Evolutionary conservation across 1,140 invertebrate species (phyloP), one percentile per base, ranked within the genome.

Genomic region (Spodoptera frugiperda): DNA sequence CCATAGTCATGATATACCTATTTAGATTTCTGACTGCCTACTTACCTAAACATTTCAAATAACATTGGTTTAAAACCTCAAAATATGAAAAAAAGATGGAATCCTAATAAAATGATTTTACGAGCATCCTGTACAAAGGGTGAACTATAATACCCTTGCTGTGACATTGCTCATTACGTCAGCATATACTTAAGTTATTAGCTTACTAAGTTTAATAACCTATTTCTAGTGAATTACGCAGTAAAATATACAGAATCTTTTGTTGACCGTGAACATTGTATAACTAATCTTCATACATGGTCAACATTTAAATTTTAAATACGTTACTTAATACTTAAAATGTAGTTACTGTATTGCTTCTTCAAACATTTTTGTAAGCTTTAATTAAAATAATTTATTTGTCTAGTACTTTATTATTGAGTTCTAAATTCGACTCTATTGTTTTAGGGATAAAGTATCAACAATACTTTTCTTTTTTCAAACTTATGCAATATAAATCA

Each of bases 141-240:
- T 54, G 21, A 77, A 77, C 76, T 67, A 71, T 19, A 15, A 15
- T 77, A 77, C 14, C 17, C 53, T 46, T 11, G 51, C 59, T 33
- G 44, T 51, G 17, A 70, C 55, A 77, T 71, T 71, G 54, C 61
- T 77, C 53, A 59, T 44, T 30, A 53, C n/a, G 59, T 65, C 59
- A 68, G 46, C 53, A 21, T 33, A 10, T 21, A 53, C 30, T 33
- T 70, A 70, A 59, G 25, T 53, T 44, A 51, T 70, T 73, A 46
- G 21, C 19, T 19, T 9, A 30, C 44, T 49, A 73, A 11, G 25
- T 73, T 73, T 59, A 30, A 61, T 46, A 61, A 39, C 33, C 33
- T 39, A 11, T 57, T 57, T 57, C 21, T 21, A 57, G 21, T 30
- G 11, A 63, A 63, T 12, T 44, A 63, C 59, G 33, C 33, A 39